These are phyloP conservation scores for Papilio helenus DNA, from an alignment of 1,140 invertebrate genomes.

Conservation along the genomic window DNA sequence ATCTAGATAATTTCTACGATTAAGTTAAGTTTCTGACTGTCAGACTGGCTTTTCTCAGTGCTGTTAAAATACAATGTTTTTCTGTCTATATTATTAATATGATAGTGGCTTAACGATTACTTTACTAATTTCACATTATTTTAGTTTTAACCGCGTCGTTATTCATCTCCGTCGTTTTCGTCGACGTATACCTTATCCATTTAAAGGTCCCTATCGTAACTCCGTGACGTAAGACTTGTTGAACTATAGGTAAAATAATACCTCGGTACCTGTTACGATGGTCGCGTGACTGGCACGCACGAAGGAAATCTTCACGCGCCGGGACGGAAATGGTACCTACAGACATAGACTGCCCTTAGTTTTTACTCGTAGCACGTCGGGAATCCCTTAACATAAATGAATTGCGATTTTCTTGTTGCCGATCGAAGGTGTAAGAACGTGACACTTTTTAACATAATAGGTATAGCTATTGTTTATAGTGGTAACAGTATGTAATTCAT, in stretches of 20 bases:
- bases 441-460: slow-evolving; percentile 27
- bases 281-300: slow-evolving; percentile 56
- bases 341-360: slow-evolving; percentile 30
- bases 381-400: slow-evolving; percentile 43
- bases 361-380: slow-evolving; percentile 24
- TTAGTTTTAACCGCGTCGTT: not conserved
- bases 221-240: slow-evolving; percentile 25
- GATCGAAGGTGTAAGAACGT: slow-evolving; percentile 13
- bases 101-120: not conserved
- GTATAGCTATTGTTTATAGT: slow-evolving; percentile 1
- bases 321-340: slow-evolving; percentile 50
- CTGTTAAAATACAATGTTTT: not conserved
- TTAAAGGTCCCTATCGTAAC: not conserved
- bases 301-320: slow-evolving; percentile 49
- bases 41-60: not conserved
- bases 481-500: not conserved
- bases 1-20: not conserved
- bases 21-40: not conserved
- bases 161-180: not conserved
- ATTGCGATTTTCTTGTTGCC: slow-evolving; percentile 26
- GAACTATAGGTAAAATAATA: slow-evolving; percentile 38
- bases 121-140: not conserved
- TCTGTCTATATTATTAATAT: not conserved
- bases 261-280: slow-evolving; percentile 43
- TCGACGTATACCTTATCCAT: not conserved